Evolutionary conservation across 2,888 invertebrate genomes (phyloP).

Genomic region (Mythimna loreyi): DNA sequence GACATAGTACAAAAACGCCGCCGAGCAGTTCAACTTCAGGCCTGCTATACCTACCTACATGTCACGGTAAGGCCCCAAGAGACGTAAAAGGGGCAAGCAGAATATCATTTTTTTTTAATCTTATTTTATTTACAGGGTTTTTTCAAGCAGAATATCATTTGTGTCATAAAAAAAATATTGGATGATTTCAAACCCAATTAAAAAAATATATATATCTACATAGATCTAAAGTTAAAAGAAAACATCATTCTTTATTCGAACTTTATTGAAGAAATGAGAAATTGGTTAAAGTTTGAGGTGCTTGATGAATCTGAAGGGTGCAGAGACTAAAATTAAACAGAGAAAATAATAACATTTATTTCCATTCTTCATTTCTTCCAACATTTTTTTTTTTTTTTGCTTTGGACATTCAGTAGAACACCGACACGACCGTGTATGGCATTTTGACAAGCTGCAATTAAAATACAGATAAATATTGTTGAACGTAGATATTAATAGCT

Average conservation of each 20-base stretch:
- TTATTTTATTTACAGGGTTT: no score
- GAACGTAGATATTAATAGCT: no score
- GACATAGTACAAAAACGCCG: no score
- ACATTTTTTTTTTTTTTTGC: background rate
- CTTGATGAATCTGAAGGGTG: background rate
- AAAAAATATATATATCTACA: no score
- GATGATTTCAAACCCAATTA: no score
- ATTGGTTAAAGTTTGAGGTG: background rate
- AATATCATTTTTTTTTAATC: no score
- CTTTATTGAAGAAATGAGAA: background rate
- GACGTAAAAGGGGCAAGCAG: no score
- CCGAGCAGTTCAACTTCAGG: no score
- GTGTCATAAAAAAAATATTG: no score
- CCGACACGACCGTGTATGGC: conserved; percentile 40
- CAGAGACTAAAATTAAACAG: background rate
- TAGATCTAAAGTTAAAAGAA: background rate
- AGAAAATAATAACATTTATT: background rate
- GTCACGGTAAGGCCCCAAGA: no score
- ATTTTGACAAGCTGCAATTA: conserved; percentile 39
- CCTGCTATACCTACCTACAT: no score
- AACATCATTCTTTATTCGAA: background rate
- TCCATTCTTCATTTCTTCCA: background rate
- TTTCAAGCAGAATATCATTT: no score
- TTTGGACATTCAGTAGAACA: conserved; percentile 28
- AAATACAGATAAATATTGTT: background rate